phyloP scores from a whole-genome alignment of 2,113 vertebrate species.

The Python bivittatus region DNA sequence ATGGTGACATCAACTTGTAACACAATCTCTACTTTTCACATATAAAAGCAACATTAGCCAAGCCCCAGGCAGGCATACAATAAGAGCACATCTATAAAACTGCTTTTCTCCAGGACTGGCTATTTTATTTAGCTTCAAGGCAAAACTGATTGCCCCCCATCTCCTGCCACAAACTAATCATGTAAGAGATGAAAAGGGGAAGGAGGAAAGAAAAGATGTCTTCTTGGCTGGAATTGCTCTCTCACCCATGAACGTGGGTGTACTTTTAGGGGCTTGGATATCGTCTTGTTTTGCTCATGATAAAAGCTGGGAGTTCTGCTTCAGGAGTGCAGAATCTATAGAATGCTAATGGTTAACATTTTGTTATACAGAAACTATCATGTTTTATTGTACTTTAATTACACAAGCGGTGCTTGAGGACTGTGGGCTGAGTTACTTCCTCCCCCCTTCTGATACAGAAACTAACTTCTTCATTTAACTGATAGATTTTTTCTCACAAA shows the following conservation, averaged over 20 bases:
- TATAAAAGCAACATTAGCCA: conserved; percentile 29
- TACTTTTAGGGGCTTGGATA: neutral
- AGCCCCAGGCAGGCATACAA: conserved; percentile 6
- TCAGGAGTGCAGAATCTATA: neutral
- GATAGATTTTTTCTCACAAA: neutral
- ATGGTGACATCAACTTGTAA: conserved; percentile 11
- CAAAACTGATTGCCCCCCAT: neutral
- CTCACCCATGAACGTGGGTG: neutral
- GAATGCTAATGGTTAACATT: neutral
- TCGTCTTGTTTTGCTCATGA: conserved; percentile 8
- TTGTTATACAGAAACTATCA: neutral
- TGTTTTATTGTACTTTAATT: neutral
- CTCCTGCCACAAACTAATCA: conserved; percentile 23
- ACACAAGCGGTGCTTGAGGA: neutral
- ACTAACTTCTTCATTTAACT: neutral
- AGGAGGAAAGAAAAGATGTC: conserved; percentile 10
- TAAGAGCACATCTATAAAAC: conserved; percentile 13
- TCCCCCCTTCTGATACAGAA: neutral
- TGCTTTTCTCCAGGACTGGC: conserved; percentile 1
- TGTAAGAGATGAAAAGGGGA: conserved; percentile 11
- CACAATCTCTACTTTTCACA: conserved; percentile 30
- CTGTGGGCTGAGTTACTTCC: neutral
- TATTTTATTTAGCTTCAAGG: conserved; percentile 7
- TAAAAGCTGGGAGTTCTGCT: neutral
- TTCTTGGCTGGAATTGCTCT: neutral